Evolutionary conservation across 2,888 invertebrate genomes (phyloP), one percentile per base, ranked within the genome.

Genomic region (Morpho deidamia): DNA sequence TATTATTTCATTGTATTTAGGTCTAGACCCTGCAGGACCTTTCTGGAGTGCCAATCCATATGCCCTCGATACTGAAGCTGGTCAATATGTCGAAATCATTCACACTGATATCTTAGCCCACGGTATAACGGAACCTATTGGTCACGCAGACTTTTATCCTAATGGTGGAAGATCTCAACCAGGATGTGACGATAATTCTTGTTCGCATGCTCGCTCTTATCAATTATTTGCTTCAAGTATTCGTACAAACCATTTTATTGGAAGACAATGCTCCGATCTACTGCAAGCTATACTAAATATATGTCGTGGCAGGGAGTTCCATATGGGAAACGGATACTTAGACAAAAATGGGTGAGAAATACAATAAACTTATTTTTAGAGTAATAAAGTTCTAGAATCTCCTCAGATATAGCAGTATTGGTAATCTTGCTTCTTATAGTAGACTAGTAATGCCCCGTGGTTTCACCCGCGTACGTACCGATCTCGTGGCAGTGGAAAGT

Each of bases 141-240:
- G 70, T 7, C 40, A 82, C 43, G 70, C 74, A 9, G 80, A 86
- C 65, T 88, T 86, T 68, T 89, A 85, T 63, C 83, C 83, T 7
- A 87, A 87, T 58, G 85, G 84, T 0, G 86, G 83, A 42, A 72
- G 71, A 7, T 70, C 73, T 59, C 85, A 86, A 60, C 85, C 86
- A 0, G 84, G 86, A 1, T 88, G 87, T 59, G 60, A 85, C 59
- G 59, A 56, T 51, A 77, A 71, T 57, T 70, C 70, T 2, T 87
- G 87, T 64, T 81, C 83, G 0, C 86, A 87, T 62, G 58, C 78
- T 14, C 76, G 84, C 1, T 71, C 79, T 0, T 65, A 64, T 10
- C 66, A 79, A 14, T 55, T 82, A 0, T 81, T 81, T 55, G 81
- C 84, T 0, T 69, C 85, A 7, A 75, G 67, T 51, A 66, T 85